phyloP scores from a whole-genome alignment of 2,113 vertebrate genomes.

The Solenodon paradoxus region DNA sequence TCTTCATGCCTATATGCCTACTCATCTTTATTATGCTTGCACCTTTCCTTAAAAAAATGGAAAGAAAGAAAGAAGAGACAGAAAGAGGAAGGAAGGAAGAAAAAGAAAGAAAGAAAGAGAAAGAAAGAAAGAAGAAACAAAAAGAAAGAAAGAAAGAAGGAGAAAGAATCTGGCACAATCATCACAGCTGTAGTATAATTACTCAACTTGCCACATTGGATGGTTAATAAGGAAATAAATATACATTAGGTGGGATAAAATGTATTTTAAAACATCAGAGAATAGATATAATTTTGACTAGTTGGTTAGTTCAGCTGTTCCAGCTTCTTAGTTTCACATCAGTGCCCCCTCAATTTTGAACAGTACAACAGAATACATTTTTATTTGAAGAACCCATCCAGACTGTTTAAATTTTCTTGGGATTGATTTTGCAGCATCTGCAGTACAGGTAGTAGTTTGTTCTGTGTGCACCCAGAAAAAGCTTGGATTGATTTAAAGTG shows the following conservation, averaged over 20 bases:
- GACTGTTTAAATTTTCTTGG: slow-evolving; percentile 46
- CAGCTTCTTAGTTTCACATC: background rate
- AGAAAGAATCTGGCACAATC: background rate
- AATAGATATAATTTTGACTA: background rate
- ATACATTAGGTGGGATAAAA: background rate
- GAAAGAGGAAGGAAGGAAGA: too few relatives aligned
- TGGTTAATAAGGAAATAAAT: background rate
- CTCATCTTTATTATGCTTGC: too few relatives aligned
- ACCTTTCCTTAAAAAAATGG: too few relatives aligned
- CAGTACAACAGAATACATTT: background rate
- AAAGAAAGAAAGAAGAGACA: too few relatives aligned
- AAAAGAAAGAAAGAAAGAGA: too few relatives aligned
- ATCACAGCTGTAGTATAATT: background rate
- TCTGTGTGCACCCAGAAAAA: slow-evolving; percentile 37
- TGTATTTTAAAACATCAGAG: background rate
- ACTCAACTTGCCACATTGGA: background rate
- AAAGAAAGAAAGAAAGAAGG: too few relatives aligned
- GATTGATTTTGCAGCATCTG: slow-evolving; percentile 54
- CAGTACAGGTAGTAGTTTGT: slow-evolving; percentile 23
- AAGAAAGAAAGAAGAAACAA: too few relatives aligned
- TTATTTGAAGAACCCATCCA: background rate
- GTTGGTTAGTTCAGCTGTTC: background rate
- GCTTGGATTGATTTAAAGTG: slow-evolving; percentile 59
- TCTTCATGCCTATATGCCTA: too few relatives aligned
- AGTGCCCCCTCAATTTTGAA: slow-evolving; percentile 10